Evolutionary conservation across 2,797 vertebrate genomes (phyloP).

Genomic region (Lerista edwardsae): DNA sequence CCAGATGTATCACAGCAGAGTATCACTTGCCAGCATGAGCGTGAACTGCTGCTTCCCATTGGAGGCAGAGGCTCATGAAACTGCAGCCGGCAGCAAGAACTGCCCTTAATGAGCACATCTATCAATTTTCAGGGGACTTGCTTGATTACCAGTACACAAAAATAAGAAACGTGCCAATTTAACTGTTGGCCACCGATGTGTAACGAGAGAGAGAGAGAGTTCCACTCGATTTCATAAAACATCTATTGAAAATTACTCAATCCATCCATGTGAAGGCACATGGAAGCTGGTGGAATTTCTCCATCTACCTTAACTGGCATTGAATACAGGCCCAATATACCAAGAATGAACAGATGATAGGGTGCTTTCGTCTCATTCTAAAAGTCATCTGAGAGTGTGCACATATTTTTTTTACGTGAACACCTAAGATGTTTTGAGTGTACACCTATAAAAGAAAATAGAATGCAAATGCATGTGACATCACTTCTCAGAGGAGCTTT

Average conservation of each 20-base stretch:
- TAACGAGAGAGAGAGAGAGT: constrained; percentile 24
- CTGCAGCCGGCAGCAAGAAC: constrained; percentile 58
- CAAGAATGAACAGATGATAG: neutral
- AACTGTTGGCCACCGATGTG: constrained; percentile 18
- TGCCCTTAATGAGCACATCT: constrained; percentile 51
- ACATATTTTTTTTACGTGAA: neutral
- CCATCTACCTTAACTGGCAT: constrained; percentile 26
- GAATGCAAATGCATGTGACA: neutral
- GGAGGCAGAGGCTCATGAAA: constrained; percentile 18
- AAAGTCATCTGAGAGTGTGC: neutral
- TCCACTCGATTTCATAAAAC: constrained; percentile 2
- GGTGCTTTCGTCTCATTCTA: too few species aligned
- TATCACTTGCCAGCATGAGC: constrained; percentile 28
- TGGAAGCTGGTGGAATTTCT: neutral
- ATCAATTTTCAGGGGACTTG: constrained; percentile 55
- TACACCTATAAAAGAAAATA: neutral
- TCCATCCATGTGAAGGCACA: constrained; percentile 40
- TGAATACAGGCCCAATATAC: constrained; percentile 11
- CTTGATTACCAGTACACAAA: constrained; percentile 45
- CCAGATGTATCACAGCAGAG: constrained; percentile 52
- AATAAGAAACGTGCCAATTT: constrained; percentile 25
- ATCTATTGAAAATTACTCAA: constrained; percentile 10
- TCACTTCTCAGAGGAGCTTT: neutral
- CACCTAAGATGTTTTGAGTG: neutral
- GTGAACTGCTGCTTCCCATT: neutral